These are phyloP conservation scores for Frieseomelitta varia DNA, from an alignment of 1,140 invertebrate genomes.

Conservation along the genomic window DNA sequence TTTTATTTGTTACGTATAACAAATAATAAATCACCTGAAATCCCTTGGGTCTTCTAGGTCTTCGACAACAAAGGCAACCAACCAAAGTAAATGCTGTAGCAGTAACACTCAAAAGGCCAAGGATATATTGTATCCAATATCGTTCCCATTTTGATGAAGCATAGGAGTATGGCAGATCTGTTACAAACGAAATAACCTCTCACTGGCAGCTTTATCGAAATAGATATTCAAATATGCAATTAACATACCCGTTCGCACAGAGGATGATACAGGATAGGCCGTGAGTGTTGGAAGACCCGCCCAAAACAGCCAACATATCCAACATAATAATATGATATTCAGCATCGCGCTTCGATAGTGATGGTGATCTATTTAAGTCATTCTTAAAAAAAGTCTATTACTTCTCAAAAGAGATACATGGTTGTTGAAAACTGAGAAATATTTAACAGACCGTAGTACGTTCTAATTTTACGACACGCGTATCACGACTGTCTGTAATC, in stretches of 20 bases:
- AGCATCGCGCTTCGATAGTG: slow-evolving; percentile 68
- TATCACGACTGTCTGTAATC: slow-evolving; percentile 46
- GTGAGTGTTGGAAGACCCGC: slow-evolving; percentile 73
- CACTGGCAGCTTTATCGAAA: not conserved
- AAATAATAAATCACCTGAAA: slow-evolving; percentile 73
- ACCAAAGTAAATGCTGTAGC: slow-evolving; percentile 75
- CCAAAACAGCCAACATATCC: slow-evolving; percentile 75
- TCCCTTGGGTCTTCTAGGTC: slow-evolving; percentile 76
- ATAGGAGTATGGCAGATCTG: slow-evolving; percentile 59
- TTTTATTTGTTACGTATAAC: slow-evolving; percentile 5
- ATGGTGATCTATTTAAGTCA: slow-evolving; percentile 65
- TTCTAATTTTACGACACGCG: slow-evolving; percentile 63
- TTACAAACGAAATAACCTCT: slow-evolving; percentile 48
- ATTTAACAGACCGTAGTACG: slow-evolving; percentile 30
- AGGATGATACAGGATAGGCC: slow-evolving; percentile 70
- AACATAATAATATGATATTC: slow-evolving; percentile 66
- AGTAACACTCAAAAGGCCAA: slow-evolving; percentile 71
- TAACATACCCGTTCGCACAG: slow-evolving; percentile 65
- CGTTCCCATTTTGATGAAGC: slow-evolving; percentile 71
- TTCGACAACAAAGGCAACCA: slow-evolving; percentile 78
- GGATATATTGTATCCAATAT: slow-evolving; percentile 72
- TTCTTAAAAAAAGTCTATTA: slow-evolving; percentile 48
- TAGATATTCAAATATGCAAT: not conserved
- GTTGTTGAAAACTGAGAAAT: slow-evolving; percentile 6
- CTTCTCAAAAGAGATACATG: not conserved